phyloP scores from a whole-genome alignment of 1,140 invertebrate species.

The Diprion similis region DNA sequence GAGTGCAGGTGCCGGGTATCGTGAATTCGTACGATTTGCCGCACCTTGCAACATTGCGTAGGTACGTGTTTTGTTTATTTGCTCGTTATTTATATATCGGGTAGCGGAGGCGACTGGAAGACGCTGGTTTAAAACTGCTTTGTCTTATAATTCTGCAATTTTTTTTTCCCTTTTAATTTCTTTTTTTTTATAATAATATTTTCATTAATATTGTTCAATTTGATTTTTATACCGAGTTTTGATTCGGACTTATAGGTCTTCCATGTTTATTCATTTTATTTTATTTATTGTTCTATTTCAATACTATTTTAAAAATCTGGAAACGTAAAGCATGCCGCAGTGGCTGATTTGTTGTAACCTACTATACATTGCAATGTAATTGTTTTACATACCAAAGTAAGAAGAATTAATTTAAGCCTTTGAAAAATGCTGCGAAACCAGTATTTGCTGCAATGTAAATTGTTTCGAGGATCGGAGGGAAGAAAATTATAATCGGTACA shows the following conservation, averaged over 20 bases:
- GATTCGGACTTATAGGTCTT: no score
- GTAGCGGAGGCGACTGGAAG: slow-evolving; percentile 7
- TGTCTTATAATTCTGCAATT: slow-evolving; percentile 3
- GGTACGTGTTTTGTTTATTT: not conserved
- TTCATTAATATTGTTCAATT: not conserved
- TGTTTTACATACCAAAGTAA: no score
- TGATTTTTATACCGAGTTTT: no score
- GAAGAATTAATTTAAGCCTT: no score
- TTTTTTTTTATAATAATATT: not conserved
- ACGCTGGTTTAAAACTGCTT: not conserved
- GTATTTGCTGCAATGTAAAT: not conserved
- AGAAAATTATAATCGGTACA: not conserved
- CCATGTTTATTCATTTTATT: not conserved
- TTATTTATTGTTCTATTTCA: not conserved
- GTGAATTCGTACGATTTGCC: no score
- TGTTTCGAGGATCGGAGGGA: not conserved
- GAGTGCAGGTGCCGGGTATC: no score
- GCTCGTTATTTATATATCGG: not conserved
- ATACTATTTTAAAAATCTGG: no score
- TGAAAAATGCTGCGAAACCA: no score
- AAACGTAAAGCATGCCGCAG: no score
- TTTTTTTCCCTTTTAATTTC: not conserved
- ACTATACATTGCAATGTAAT: no score
- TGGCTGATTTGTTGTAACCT: no score
- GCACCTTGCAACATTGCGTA: no score